Evolutionary conservation across 2,797 vertebrate species (phyloP), one percentile per base, ranked within the genome.

Genomic region (Sebastes hubbsi): DNA sequence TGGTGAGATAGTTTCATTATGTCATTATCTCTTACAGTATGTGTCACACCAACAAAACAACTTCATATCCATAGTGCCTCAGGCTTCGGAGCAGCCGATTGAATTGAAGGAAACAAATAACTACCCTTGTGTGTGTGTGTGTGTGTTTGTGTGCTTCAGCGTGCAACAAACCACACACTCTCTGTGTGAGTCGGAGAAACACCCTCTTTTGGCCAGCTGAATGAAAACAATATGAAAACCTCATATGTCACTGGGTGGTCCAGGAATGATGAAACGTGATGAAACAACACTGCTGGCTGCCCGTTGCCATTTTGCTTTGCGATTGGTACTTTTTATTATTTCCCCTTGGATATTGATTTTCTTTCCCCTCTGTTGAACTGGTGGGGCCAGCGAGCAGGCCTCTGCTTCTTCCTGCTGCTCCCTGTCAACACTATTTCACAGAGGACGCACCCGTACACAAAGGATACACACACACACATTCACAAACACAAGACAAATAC

Each of bases 261-360:
- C 56, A 49, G 69, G 63, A 66, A 77, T 84, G 83, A 85, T 81
- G 61, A 83, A 86, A 81, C 54, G 36, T 72, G 75, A 88, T 87
- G 81, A 87, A 91, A 87, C 80, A 54, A 66, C 59, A 62, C 87
- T 66, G 70, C 82, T 61, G 70, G 61, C 61, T 68, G 61, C 80
- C 74, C 30, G 2, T 36, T 83, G 83, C 78, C 83, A 80, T 90
- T 90, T 87, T 88, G 62, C 77, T 78, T 60, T 18, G 49, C 12
- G 46, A 69, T 82, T 85, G 69, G 22, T 89, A 62, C 77, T 87
- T 91, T 92, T 90, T 85, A 80, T 89, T 86, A 88, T 88, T 92
- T 91, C 77, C 81, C 76, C 78, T 54, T 71, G 62, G 80, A 75
- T 92, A 94, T 91, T 83, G 91, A 93, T 95, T 92, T 93, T 75